Evolutionary conservation across 2,113 vertebrate genomes (phyloP).

Genomic region (Chamaea fasciata): DNA sequence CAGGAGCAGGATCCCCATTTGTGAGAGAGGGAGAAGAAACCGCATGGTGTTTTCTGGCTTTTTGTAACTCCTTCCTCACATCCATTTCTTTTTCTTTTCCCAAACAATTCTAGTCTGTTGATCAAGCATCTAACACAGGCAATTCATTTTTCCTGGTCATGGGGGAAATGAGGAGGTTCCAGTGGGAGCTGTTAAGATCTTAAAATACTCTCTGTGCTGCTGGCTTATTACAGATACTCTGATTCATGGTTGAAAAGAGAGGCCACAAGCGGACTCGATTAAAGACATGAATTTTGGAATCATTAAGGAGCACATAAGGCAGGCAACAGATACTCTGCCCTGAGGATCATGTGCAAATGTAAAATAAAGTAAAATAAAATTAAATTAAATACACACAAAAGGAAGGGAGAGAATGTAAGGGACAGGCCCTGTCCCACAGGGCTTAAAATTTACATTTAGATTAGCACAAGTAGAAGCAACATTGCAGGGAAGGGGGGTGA

Average conservation of each 20-base stretch:
- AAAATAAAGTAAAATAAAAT: not conserved
- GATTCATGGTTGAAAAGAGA: not conserved
- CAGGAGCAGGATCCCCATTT: not conserved
- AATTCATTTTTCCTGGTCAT: not conserved
- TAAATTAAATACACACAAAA: not conserved
- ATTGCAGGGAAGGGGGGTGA: not conserved
- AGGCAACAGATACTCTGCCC: not conserved
- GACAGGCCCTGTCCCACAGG: not conserved
- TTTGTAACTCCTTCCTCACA: not conserved
- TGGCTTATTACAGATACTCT: not conserved
- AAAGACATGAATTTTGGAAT: not conserved
- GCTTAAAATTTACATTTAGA: conserved; percentile 21
- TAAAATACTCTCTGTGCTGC: not conserved
- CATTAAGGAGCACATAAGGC: not conserved
- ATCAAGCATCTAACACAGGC: not conserved
- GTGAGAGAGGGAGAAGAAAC: not conserved
- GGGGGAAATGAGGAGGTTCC: not conserved
- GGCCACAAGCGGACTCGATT: not conserved
- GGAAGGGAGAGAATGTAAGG: not conserved
- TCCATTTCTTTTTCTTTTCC: not conserved
- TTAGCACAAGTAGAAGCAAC: not conserved
- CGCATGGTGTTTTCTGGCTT: not conserved
- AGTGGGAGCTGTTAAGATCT: not conserved
- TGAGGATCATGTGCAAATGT: rapidly evolving
- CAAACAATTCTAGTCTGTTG: not conserved